Base-by-base conservation (phyloP, 2,888 invertebrate genomes). In the Euplagia quadripunctaria region DNA sequence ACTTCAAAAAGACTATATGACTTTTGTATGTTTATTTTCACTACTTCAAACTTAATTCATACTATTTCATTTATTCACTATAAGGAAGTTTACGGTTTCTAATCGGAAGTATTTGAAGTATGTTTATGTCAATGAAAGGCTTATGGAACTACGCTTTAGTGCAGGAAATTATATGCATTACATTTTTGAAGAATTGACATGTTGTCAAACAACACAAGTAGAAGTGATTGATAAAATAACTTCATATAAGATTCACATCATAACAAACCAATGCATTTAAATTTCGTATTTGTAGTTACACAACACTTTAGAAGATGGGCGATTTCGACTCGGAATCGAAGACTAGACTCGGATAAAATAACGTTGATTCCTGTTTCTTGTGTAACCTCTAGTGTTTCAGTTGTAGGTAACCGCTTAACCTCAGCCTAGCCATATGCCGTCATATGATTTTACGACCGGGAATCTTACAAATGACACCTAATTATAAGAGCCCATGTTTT, bases 91-190 rank as follows among this genome's bases (percentile, higher is more conserved):
- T 78, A 79, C 70, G 8, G 70, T 82, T 77, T 72, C 70, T 77
- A 80, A 41, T 74, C 71, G 72, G 77, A 85, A 85, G 76, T 82
- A 77, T 71, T 66, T 52, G 77, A 78, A 76, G 79, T 72, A 77
- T 67, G 55, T 76, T 52, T 78, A 85, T 85, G 83, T 81, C 78
- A 81, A 79, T 78, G 68, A 76, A 69, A 79, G 68, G 77, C 78
- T 81, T 82, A 82, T 70, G 75, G 70, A 78, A 79, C 79, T 84
- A 81, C 42, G 73, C 43, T 71, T 61, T 20, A 31, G 52, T 31
- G 65, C 41, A 46, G 66, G 70, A 77, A 84, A 78, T 76, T 79
- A 82, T 61, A 76, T 14, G 17, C 52, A 52, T 6, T 16, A 52
- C 16, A 52, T 52, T 5, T 52, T 17, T 17, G 0, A 46, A 46